Evolutionary conservation across 2,113 vertebrate species (phyloP), one percentile per base, ranked within the genome.

Genomic region (Nettapus auritus): DNA sequence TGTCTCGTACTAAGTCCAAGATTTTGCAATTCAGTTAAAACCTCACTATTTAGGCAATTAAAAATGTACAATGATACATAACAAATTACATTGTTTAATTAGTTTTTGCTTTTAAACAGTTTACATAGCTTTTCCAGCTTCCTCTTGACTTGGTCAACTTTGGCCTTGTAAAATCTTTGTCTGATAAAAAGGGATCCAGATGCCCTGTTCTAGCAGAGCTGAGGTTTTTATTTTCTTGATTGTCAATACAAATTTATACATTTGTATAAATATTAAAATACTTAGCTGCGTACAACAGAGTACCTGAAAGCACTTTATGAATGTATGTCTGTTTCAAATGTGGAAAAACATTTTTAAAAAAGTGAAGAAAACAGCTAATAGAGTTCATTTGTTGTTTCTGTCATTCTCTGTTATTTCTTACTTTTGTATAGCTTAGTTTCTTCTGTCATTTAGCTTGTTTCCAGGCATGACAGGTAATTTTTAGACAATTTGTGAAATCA

Each of bases 131-230:
- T 20, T 91, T 63, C 42, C 16, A 63, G 11, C 14, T 55, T 79
- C 34, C 15, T 86, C 29, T 82, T 79, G 38, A 53, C 9, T 15
- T 57, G 9, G 4, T 56, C 8, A 3, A 23, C 31, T 33, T 73
- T 77, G 9, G 11, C 76, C 42, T 83, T 74, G 34, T 28, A 85
- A 73, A 88, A 50, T 62, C 9, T 78, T 75, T 55, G 4, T 75
- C 8, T 3, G 0, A 1, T 23, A 17, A 63, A 66, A 62, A 36
- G 8, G 5, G 13, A 23, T 62, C 13, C 73, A 33, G 7, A 26
- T 88, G 20, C 8, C 19, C 1, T 59, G 18, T 63, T 71, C 12
- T 34, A 67, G 8, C 13, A 71, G 34, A 38, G 20, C 9, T 60
- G 8, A 2, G 3, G 70, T 75, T 19, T 75, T 59, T 66, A 31